Conservation (phyloP, 2,113 vertebrate genomes). For the Motacilla alba region DNA sequence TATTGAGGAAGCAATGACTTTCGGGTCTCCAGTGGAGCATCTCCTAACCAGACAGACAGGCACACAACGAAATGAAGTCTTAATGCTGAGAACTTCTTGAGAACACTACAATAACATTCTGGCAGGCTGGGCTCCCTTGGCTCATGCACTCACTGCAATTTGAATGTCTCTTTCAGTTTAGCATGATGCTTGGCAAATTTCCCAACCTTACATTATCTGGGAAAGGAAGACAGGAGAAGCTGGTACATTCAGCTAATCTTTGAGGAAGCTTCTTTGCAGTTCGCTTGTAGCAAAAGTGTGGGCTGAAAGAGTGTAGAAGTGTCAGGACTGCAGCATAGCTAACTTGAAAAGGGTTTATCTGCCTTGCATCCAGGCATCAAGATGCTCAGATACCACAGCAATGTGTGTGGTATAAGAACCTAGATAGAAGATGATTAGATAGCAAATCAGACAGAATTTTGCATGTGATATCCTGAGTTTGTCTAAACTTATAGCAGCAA, state of each 20-base stretch:
- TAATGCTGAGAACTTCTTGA: not conserved
- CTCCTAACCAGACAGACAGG: slow-evolving; percentile 15
- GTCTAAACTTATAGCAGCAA: slow-evolving; percentile 45
- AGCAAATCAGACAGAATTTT: slow-evolving; percentile 43
- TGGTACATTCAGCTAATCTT: not conserved
- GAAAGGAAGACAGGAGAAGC: slow-evolving; percentile 12
- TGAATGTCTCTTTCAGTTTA: slow-evolving; percentile 40
- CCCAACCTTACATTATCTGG: slow-evolving; percentile 39
- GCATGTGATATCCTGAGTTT: slow-evolving; percentile 58
- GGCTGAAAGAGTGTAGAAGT: not conserved
- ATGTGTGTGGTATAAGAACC: slow-evolving; percentile 50
- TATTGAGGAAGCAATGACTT: not conserved
- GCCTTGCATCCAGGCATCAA: slow-evolving; percentile 44
- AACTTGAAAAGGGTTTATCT: slow-evolving; percentile 9
- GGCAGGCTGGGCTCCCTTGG: slow-evolving; percentile 31
- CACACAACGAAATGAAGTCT: slow-evolving; percentile 26
- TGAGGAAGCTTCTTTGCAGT: slow-evolving; percentile 31
- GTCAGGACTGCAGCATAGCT: not conserved
- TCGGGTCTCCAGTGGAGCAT: not conserved
- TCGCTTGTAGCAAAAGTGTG: not conserved
- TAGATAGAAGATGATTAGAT: slow-evolving; percentile 55
- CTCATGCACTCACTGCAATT: slow-evolving; percentile 16
- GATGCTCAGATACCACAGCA: slow-evolving; percentile 52
- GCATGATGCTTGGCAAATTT: slow-evolving; percentile 34
- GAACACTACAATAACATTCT: slow-evolving; percentile 15